Evolutionary conservation across 2,888 invertebrate genomes (phyloP).

Genomic region (Nomada ferruginata): DNA sequence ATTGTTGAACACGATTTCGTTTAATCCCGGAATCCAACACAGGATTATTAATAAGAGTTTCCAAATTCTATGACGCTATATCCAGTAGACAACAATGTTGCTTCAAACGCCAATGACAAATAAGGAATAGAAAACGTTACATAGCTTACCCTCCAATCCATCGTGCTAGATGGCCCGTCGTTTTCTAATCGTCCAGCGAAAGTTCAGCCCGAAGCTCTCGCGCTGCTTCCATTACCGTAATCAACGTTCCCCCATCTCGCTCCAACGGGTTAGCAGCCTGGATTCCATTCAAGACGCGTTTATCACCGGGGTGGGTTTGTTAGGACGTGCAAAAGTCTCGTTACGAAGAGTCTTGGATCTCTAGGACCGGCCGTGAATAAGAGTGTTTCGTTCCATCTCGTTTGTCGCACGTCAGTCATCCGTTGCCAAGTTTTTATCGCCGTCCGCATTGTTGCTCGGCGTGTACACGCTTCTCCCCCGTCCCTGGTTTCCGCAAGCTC

Average conservation of each 20-base stretch:
- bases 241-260: conserved; percentile 12
- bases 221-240: conserved; percentile 45
- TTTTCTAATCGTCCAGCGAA: conserved; percentile 22
- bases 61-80: no score
- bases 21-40: no score
- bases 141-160: background rate
- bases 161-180: background rate
- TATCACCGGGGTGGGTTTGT: conserved; percentile 44
- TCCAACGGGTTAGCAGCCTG: conserved; percentile 16
- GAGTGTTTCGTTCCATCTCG: no score
- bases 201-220: conserved; percentile 23
- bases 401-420: conserved; percentile 23
- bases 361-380: conserved; percentile 7
- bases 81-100: no score
- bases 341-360: conserved; percentile 51
- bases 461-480: background rate
- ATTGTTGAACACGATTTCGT: no score
- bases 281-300: conserved; percentile 48
- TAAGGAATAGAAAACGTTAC: background rate
- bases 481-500: background rate
- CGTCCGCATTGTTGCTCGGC: conserved; percentile 28
- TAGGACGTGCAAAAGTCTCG: conserved; percentile 39
- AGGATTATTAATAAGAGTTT: no score
- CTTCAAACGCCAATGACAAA: background rate
- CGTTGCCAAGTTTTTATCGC: conserved; percentile 40